Evolutionary conservation across 2,797 vertebrate species (phyloP), one percentile per base, ranked within the genome.

Genomic region (Eremophila alpestris): DNA sequence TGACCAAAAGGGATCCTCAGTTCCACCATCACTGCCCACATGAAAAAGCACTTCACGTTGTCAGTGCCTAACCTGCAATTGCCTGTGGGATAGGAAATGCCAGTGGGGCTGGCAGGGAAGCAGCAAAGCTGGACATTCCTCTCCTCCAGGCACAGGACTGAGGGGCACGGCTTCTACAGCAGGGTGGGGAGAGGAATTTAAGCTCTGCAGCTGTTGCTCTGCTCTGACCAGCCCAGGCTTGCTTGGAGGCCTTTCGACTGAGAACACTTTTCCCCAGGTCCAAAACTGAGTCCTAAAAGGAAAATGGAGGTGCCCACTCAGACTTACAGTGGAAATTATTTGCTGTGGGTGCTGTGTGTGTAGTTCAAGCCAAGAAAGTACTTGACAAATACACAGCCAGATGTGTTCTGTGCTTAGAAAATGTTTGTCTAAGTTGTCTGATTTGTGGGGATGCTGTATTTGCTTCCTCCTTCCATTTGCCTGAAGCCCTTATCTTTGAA

Each of bases 161-260:
- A 90, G 89, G 22, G 78, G 27, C 55, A 65, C 2, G 3, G 11
- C 88, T 87, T 80, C 30, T 74, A 27, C 4, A 0, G 36, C 68
- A 81, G 89, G 68, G 64, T 55, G 62, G 91, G 70, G 79, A 87
- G 82, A 90, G 75, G 71, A 87, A 89, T 88, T 70, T 43, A 91
- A 91, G 62, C 75, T 89, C 1, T 54, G 91, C 92, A 95, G 94
- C 90, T 96, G 94, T 92, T 95, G 69, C 59, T 81, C 22, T 15
- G 46, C 55, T 21, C 2, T 77, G 40, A 73, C 62, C 83, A 87
- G 78, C 79, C 70, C 56, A 46, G 65, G 56, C 92, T 88, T 73
- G 88, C 74, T 69, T 46, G 67, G 64, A 93, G 83, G 83, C 64
- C 75, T 93, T 55, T 68, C 0, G 1, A n/a, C 46, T 81, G 87